Percentiles rank a stretch among this genome's conserved stretches.
phyloP scores from a whole-genome alignment of 2,888 invertebrate species.

The Drosophila trichaetosa region DNA sequence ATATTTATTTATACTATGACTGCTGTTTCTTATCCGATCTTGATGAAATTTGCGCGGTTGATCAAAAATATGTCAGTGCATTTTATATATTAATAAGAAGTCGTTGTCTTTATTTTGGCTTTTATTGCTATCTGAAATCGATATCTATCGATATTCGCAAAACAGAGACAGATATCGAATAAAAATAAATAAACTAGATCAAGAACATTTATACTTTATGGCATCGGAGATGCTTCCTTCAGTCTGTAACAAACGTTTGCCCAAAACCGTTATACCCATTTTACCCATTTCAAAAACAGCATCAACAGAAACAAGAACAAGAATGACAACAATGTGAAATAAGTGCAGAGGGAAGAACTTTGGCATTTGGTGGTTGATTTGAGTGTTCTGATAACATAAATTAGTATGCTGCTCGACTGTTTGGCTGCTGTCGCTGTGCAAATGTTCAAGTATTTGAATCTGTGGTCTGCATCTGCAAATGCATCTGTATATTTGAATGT shows the following conservation, averaged over 20 bases:
- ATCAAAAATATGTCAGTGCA: too few species aligned
- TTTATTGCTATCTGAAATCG: neutral
- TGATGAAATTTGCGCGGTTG: neutral
- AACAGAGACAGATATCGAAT: neutral
- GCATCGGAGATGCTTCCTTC: neutral
- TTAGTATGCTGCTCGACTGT: constrained; percentile 50
- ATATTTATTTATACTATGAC: neutral
- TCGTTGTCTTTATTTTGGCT: neutral
- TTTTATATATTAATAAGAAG: neutral
- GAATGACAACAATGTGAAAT: constrained; percentile 19
- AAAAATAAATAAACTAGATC: neutral
- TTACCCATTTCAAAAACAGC: neutral
- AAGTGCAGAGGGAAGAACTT: constrained; percentile 39
- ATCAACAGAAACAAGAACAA: neutral
- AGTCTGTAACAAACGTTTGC: neutral
- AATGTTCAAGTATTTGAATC: constrained; percentile 27
- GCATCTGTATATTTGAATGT: constrained; percentile 1
- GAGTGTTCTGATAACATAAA: constrained; percentile 56
- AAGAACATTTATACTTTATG: neutral
- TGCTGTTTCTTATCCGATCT: neutral
- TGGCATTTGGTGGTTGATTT: constrained; percentile 49
- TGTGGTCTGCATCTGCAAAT: constrained; percentile 33
- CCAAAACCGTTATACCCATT: neutral
- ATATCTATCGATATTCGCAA: neutral
- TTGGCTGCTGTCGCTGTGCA: constrained; percentile 11